A percentile compares a stretch with the other conserved stretches of the same genome.
Conservation (phyloP, 2,113 vertebrate species). For the Mustela nigripes region DNA sequence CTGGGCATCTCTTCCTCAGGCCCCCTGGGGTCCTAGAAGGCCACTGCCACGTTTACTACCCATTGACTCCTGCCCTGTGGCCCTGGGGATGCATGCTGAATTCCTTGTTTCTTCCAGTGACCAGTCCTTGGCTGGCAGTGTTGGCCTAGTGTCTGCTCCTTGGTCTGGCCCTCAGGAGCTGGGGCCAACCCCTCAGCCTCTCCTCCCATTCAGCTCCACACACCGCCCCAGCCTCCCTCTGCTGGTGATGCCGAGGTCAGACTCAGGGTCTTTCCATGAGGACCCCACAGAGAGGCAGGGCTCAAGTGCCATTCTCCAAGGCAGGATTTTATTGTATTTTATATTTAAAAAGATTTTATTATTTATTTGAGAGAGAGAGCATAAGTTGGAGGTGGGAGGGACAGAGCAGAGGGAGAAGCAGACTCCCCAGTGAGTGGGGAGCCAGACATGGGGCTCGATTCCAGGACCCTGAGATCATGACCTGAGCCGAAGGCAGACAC, state of each 20-base stretch:
- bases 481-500: background rate
- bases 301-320: background rate
- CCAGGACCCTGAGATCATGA: background rate
- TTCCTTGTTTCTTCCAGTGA: background rate
- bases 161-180: background rate
- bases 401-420: background rate
- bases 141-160: background rate
- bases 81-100: accelerated
- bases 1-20: background rate
- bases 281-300: background rate
- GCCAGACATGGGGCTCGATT: background rate
- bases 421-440: background rate
- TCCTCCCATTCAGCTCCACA: background rate
- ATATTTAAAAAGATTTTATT: background rate
- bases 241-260: background rate
- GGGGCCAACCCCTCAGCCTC: background rate
- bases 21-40: accelerated
- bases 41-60: accelerated
- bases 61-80: background rate
- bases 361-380: background rate
- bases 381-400: background rate
- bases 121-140: accelerated
- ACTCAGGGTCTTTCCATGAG: background rate
- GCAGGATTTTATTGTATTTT: background rate
- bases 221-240: background rate